phyloP scores from a whole-genome alignment of 2,888 invertebrate species.

The Zele albiditarsus region DNA sequence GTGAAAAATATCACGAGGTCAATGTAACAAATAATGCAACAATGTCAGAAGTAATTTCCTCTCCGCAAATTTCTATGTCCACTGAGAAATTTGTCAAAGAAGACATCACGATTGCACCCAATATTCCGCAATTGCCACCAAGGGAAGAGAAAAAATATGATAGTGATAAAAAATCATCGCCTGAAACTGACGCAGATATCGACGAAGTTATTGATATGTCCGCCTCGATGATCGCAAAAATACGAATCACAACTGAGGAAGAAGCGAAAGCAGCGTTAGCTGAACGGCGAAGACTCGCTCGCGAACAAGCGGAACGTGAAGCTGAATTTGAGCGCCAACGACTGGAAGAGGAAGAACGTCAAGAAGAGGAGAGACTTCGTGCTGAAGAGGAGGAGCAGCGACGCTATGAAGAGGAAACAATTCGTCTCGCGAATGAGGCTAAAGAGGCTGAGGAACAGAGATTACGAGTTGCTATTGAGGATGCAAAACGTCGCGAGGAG shows the following conservation, averaged over 20 bases:
- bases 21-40: constrained; percentile 32
- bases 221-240: constrained; percentile 80
- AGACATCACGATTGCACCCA: constrained; percentile 51
- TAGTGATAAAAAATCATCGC: constrained; percentile 48
- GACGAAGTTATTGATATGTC: constrained; percentile 62
- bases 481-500: constrained; percentile 84
- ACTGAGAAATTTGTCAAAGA: constrained; percentile 56
- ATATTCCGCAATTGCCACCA: background rate
- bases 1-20: constrained; percentile 61
- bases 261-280: constrained; percentile 95
- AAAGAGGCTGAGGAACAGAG: constrained; percentile 89
- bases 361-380: constrained; percentile 81
- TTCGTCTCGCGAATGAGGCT: constrained; percentile 85
- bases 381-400: constrained; percentile 90
- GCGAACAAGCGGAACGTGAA: constrained; percentile 93
- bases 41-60: constrained; percentile 41
- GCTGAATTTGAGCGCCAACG: constrained; percentile 87
- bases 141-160: constrained; percentile 62
- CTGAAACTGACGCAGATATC: constrained; percentile 60
- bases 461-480: constrained; percentile 80
- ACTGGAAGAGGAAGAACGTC: constrained; percentile 82
- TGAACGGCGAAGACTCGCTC: constrained; percentile 88
- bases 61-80: constrained; percentile 46
- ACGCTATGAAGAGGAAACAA: constrained; percentile 86
- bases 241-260: constrained; percentile 89